Evolutionary conservation across 2,888 invertebrate species (phyloP), one percentile per base, ranked within the genome.

Genomic region (Plebejus melissa): DNA sequence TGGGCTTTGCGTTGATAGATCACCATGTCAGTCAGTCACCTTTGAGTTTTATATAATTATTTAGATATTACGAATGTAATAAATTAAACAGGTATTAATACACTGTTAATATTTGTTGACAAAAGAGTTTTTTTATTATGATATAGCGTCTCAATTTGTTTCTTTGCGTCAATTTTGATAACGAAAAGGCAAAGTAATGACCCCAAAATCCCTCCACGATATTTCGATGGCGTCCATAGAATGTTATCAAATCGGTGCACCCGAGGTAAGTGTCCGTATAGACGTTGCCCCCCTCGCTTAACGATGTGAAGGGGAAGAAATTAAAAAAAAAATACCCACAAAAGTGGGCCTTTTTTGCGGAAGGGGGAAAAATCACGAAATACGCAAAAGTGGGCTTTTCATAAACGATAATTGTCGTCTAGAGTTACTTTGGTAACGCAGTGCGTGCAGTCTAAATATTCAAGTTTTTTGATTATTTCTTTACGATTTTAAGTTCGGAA

Each of bases 171-270:
- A 4, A 36, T 16, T 36, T 32, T 65, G 72, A 72, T 65, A 38
- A 74, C 69, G 69, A 58, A 76, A 77, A 76, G 75, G 79, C 74
- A 78, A 76, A 78, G 76, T 79, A 77, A 79, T 80, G 79, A 83
- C 85, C 82, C 81, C 85, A 87, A 87, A 87, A 88, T 88, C 83
- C 79, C 80, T 83, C 82, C 85, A 84, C 82, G 81, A 82, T 85
- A 88, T 75, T 69, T 87, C 87, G 87, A 87, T 88, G 86, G 86
- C 91, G 92, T 87, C 89, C 88, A 91, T 91, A 91, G 91, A 92
- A 92, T 90, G 90, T 92, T 93, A 92, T 92, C 92, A 92, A 93
- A 93, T 92, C 93, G 92, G 87, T 91, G 91, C 93, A 90, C 89
- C 90, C 88, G 85, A 89, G 90, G 90, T 91, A 88, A 91, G 90